phyloP scores from a whole-genome alignment of 1,140 invertebrate genomes.

The Chionoecetes opilio region DNA sequence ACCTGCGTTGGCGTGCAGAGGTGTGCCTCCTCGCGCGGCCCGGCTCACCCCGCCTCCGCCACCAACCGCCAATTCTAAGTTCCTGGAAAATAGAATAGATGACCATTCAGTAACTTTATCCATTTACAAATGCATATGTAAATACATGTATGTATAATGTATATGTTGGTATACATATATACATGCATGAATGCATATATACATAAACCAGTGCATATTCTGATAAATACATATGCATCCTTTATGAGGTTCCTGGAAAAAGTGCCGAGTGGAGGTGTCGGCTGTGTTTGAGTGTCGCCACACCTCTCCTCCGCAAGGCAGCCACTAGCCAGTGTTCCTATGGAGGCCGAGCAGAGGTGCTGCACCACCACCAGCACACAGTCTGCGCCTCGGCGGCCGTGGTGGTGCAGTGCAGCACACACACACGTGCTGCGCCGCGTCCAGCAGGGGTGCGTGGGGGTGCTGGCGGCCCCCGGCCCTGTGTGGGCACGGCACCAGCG shows the following conservation, averaged over 20 bases:
- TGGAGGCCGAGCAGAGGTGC: background rate
- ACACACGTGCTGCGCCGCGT: background rate
- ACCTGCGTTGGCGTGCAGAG: conserved; percentile 23
- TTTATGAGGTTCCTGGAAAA: conserved; percentile 55
- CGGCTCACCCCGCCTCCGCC: conserved; percentile 4
- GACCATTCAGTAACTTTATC: conserved; percentile 46
- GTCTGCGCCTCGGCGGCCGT: background rate
- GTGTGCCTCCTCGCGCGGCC: conserved; percentile 21
- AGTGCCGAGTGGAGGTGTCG: background rate
- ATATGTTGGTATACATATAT: conserved; percentile 67
- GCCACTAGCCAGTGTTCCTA: conserved; percentile 48
- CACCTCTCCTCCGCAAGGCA: conserved; percentile 21
- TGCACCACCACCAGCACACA: conserved; percentile 16
- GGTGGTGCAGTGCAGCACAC: background rate
- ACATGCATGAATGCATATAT: conserved; percentile 58
- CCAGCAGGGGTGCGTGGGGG: background rate
- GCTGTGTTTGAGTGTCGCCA: conserved; percentile 33
- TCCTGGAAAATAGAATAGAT: conserved; percentile 60
- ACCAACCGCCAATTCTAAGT: conserved; percentile 55
- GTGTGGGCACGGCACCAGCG: background rate
- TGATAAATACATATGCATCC: conserved; percentile 47
- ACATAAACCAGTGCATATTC: conserved; percentile 59
- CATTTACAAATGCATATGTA: conserved; percentile 28
- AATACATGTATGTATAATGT: conserved; percentile 52
- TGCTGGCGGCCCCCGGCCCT: background rate